Evolutionary conservation across 2,888 invertebrate genomes (phyloP).

Genomic region (Netelia inedita): DNA sequence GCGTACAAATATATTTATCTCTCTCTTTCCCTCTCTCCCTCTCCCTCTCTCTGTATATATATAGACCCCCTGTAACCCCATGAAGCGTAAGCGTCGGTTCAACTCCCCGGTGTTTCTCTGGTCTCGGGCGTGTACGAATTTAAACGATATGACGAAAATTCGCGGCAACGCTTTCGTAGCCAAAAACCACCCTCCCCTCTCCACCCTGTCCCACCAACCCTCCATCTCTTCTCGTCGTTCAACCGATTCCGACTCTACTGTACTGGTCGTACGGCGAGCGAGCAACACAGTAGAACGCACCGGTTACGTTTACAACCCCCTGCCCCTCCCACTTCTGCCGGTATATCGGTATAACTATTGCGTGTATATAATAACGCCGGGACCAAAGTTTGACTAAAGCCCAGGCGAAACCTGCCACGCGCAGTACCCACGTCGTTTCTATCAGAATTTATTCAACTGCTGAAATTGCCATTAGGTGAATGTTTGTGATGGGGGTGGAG

Average conservation of each 20-base stretch:
- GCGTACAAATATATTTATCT: neutral
- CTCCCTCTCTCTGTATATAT: neutral
- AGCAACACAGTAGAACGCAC: conserved; percentile 45
- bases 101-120: conserved; percentile 1
- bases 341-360: conserved; percentile 12
- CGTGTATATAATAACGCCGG: conserved; percentile 7
- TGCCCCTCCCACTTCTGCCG: no score
- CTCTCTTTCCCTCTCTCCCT: neutral
- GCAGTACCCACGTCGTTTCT: conserved; percentile 44
- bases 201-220: neutral
- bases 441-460: conserved; percentile 45
- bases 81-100: conserved; percentile 15
- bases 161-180: conserved; percentile 15
- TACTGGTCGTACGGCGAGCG: neutral
- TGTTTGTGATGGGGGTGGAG: neutral
- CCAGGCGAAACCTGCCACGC: conserved; percentile 37
- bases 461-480: conserved; percentile 36
- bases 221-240: neutral
- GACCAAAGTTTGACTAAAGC: conserved; percentile 41
- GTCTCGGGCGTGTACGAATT: conserved; percentile 31
- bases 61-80: conserved; percentile 9
- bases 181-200: neutral
- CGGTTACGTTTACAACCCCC: conserved; percentile 41
- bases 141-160: conserved; percentile 65
- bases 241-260: neutral